A percentile compares a stretch with the other conserved stretches of the same genome.
These are phyloP conservation scores for Dryobotodes eremita DNA, from an alignment of 2,888 invertebrate genomes.

Conservation along the genomic window DNA sequence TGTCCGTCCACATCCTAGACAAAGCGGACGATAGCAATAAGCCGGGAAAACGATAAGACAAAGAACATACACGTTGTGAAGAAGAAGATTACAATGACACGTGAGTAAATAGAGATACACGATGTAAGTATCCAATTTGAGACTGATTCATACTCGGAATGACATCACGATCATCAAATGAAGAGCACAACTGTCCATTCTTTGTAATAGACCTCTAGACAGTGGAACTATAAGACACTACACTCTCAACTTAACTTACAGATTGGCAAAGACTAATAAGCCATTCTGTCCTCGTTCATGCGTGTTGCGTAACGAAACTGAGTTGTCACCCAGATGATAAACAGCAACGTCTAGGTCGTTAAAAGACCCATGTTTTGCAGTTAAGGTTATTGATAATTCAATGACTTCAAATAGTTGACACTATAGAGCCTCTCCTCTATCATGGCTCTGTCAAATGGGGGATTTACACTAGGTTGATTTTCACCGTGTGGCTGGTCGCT, in stretches of 20 bases:
- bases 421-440: background rate
- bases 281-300: background rate
- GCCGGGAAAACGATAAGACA: conserved; percentile 37
- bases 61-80: conserved; percentile 38
- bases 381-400: background rate
- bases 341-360: background rate
- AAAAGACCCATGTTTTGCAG: background rate
- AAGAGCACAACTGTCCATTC: background rate
- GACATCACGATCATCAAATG: background rate
- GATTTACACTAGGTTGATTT: no score
- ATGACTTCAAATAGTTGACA: background rate
- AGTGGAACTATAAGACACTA: no score
- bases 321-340: background rate
- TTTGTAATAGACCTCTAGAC: background rate
- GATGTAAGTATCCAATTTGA: conserved; percentile 28
- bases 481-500: no score
- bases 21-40: conserved; percentile 45
- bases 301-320: no score
- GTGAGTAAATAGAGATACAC: conserved; percentile 34
- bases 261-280: background rate
- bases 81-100: conserved; percentile 34
- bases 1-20: conserved; percentile 20
- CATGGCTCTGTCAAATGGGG: no score
- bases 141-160: conserved; percentile 1
- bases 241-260: background rate